Base-by-base conservation (phyloP, 1,140 invertebrate species). In the Neoseiulus cucumeris region DNA sequence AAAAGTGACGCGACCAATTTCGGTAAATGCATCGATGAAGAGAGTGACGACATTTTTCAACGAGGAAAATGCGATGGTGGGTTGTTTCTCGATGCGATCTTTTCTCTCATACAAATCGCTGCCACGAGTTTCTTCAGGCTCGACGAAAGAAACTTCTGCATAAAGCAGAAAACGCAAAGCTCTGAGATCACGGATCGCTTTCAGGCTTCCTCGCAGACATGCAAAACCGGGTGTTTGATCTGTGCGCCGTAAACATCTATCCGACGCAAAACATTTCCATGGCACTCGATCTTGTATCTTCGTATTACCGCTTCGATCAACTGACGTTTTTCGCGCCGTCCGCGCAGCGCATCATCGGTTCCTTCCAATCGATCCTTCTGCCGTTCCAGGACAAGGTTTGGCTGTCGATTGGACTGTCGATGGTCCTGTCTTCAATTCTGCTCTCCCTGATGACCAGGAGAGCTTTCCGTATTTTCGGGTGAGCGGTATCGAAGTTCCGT, bases 221-320 rank as follows among this genome's bases (percentile, higher is more conserved):
- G 25, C 51, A 59, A 20, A 25, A 59, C 2, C 51, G 51, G 14
- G 14, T 17, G 12, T 59, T 59, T 9, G 51, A 59, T 25, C 25
- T 59, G 14, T 29, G 33, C 51, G 51, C 22, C 25, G 51, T 59
- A 2, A 59, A 25, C 33, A 33, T 59, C 2, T 59, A 20, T 25
- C 51, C 51, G 22, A 20, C 51, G 4, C 25, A 59, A 20, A 33
- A 59, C 9, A 39, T 39, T 6, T 39, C 33, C 33, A 39, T 39
- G 14, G 51, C 51, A 2, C 17, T 59, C 17, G 33, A 25, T 14
- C 22, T 59, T 5, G 51, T 33, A 2, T 17, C 51, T 2, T 59
- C 51, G 51, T 59, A 59, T 9, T 59, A 59, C 22, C 14, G 51
- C 4, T 59, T 59, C 33, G 51, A 59, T 59, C 51, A 59, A 9